Conservation (phyloP, 1,140 invertebrate species). For the Ericerus pela region DNA sequence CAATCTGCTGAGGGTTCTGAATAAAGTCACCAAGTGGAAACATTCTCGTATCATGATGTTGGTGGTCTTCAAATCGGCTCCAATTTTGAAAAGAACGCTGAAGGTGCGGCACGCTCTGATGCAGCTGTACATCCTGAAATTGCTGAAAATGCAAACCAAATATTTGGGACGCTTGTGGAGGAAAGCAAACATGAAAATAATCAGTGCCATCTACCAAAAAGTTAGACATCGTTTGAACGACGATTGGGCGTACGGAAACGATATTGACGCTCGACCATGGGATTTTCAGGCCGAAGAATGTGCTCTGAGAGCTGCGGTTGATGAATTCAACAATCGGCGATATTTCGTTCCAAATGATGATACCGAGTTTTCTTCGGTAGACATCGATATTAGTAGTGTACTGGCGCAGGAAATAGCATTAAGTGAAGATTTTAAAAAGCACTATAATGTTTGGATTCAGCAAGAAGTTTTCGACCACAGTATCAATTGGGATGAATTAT, state of each 20-base stretch:
- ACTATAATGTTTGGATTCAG: slow-evolving; percentile 92
- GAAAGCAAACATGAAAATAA: slow-evolving; percentile 98
- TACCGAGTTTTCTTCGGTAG: slow-evolving; percentile 68
- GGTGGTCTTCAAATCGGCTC: slow-evolving; percentile 98
- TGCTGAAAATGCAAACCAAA: slow-evolving; percentile 99
- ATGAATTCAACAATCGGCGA: slow-evolving; percentile 86
- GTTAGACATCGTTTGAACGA: slow-evolving; percentile 89
- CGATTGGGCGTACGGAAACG: slow-evolving; percentile 99
- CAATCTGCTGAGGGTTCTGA: slow-evolving; percentile 89
- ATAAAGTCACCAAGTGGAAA: slow-evolving; percentile 99
- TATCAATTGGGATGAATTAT: slow-evolving; percentile 56
- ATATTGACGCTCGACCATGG: slow-evolving; percentile 93
- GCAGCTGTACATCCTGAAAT: slow-evolving; percentile 94
- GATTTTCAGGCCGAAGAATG: slow-evolving; percentile 98
- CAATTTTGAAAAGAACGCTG: slow-evolving; percentile 89
- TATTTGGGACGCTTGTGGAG: slow-evolving; percentile 98
- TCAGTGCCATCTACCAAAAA: slow-evolving; percentile 98
- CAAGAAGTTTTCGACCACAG: slow-evolving; percentile 85
- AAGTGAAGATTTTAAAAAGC: slow-evolving; percentile 87
- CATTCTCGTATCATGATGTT: slow-evolving; percentile 99
- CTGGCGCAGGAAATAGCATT: slow-evolving; percentile 65
- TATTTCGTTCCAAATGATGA: slow-evolving; percentile 40
- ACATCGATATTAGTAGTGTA: slow-evolving; percentile 70
- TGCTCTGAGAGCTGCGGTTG: slow-evolving; percentile 78
- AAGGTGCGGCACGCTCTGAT: slow-evolving; percentile 94